Evolutionary conservation across 2,113 vertebrate genomes (phyloP), one percentile per base, ranked within the genome.

Genomic region (Chinchilla lanigera): DNA sequence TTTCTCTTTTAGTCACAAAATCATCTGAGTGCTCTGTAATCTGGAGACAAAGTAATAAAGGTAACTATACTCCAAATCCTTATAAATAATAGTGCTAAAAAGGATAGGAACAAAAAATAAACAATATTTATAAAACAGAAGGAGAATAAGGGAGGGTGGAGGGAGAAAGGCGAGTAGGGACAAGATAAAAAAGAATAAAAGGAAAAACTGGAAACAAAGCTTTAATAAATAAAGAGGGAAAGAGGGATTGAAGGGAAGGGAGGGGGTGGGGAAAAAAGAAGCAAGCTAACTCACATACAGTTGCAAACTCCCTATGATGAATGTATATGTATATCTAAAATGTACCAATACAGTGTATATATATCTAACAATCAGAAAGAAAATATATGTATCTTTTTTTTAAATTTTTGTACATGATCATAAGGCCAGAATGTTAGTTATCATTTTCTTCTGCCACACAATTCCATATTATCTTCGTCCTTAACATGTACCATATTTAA

Each of bases 341-440:
- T 58, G 19, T 22, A 58, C 56, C 56, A 5, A 58, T 58, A n/a
- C n/a, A n/a, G 20, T 58, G 16, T 38, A 71, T 38, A 71, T 38
- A 71, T 73, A 73, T 2, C 0, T 61, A 85, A 78, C 11, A 93
- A 84, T 77, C 50, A 94, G 33, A 96, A 56, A 67, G 17, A 12
- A 96, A 90, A 83, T 28, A 50, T 73, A 28, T 1, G 35, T 67
- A 89, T 89, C 20, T 44, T 52, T 22, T 87, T 89, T 4, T 47
- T 65, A n/a, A n/a, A 75, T 93, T 73, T 97, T 71, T 96, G 7
- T 71, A 67, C 61, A 7, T 88, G 28, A 84, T 58, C 2, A 81
- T 41, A 52, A 47, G 1, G 19, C 2, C 52, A 50, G 16, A 44
- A 3, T 75, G 56, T 85, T 81, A 38, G n/a, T 58, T 91, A 65